These are phyloP conservation scores for Xyrichtys novacula DNA, from an alignment of 2,797 vertebrate genomes.

Conservation along the genomic window DNA sequence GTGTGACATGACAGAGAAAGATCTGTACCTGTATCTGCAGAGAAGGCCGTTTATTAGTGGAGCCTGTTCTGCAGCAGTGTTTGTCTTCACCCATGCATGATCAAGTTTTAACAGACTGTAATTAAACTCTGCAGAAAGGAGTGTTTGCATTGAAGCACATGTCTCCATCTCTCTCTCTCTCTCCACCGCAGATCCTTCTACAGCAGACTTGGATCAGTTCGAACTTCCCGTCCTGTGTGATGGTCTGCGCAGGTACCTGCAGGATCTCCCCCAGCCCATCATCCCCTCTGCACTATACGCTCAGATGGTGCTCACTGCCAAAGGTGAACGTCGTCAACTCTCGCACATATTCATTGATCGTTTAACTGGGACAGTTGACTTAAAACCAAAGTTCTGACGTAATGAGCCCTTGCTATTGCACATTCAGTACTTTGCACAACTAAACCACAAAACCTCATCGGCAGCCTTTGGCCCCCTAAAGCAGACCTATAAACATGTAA, in stretches of 20 bases:
- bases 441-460: conserved; percentile 45
- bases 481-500: neutral
- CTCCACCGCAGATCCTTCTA: conserved; percentile 75
- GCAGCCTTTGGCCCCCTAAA: neutral
- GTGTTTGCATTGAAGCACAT: neutral
- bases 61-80: neutral
- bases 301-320: conserved; percentile 91
- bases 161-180: neutral
- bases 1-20: neutral
- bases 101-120: neutral
- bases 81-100: neutral
- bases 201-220: conserved; percentile 89
- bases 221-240: conserved; percentile 92
- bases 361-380: conserved; percentile 9
- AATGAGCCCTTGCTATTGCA: conserved; percentile 46
- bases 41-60: neutral
- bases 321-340: conserved; percentile 84
- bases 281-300: conserved; percentile 88
- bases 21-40: neutral
- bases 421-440: conserved; percentile 58
- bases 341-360: neutral
- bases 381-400: conserved; percentile 47
- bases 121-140: neutral
- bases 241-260: conserved; percentile 91
- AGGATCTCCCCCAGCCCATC: conserved; percentile 94